These are phyloP conservation scores for Procambarus virginalis DNA, from an alignment of 1,140 invertebrate species.

Conservation along the genomic window DNA sequence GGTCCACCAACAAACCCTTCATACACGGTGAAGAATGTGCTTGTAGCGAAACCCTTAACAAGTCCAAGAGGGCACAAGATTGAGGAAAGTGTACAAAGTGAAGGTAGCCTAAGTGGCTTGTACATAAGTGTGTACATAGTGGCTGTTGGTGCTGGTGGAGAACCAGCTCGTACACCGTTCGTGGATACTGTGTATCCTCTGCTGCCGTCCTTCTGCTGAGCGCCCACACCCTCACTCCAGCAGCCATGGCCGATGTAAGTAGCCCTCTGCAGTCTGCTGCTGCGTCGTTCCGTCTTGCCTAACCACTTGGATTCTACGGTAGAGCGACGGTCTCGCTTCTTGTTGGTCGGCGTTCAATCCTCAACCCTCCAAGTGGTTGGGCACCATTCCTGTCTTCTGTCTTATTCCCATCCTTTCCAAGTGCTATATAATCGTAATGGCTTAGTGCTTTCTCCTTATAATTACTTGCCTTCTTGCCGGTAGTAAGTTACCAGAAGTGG, in stretches of 20 bases:
- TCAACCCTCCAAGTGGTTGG: no score
- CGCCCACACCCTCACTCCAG: slow-evolving; percentile 18
- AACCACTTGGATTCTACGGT: no score
- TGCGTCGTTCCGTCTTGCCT: background rate
- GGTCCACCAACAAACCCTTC: slow-evolving; percentile 40
- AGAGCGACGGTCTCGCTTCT: no score
- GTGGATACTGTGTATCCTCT: slow-evolving; percentile 63
- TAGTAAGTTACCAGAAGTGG: no score
- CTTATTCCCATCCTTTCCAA: no score
- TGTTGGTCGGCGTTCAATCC: no score
- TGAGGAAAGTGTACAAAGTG: slow-evolving; percentile 59
- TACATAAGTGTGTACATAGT: slow-evolving; percentile 62
- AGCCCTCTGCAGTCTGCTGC: background rate
- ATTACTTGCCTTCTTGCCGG: no score
- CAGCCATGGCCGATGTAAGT: slow-evolving; percentile 61
- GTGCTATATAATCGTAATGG: no score
- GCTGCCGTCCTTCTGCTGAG: slow-evolving; percentile 56
- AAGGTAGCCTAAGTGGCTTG: slow-evolving; percentile 53
- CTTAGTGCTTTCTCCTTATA: no score
- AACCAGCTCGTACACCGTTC: slow-evolving; percentile 46
- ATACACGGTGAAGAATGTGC: slow-evolving; percentile 55
- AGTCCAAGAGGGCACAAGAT: slow-evolving; percentile 54
- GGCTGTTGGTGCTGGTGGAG: slow-evolving; percentile 50
- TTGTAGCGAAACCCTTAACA: slow-evolving; percentile 52
- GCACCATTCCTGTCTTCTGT: no score